A percentile compares a stretch with the other conserved stretches of the same genome.
Conservation (phyloP, 2,888 invertebrate genomes). For the Drosophila hamatofila region DNA sequence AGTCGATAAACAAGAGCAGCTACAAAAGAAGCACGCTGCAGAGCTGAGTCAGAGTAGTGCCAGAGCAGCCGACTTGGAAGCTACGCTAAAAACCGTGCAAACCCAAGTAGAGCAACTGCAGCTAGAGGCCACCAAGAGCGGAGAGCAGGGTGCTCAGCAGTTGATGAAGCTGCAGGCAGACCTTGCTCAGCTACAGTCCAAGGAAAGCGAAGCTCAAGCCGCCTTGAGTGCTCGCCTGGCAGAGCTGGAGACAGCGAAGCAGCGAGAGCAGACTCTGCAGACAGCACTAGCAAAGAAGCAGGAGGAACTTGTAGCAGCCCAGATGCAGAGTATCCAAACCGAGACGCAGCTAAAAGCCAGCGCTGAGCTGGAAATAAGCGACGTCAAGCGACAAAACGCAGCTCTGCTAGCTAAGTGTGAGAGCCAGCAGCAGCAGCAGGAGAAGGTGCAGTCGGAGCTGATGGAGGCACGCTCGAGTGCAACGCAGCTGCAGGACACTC, state of each 20-base stretch:
- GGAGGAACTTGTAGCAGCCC: constrained; percentile 47
- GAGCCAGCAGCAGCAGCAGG: constrained; percentile 52
- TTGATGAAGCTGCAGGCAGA: constrained; percentile 50
- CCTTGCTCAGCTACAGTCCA: constrained; percentile 32
- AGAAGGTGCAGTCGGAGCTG: constrained; percentile 85
- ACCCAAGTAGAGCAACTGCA: constrained; percentile 52
- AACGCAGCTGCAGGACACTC: constrained; percentile 54
- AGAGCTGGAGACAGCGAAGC: constrained; percentile 38
- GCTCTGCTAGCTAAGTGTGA: constrained; percentile 63
- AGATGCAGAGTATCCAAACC: constrained; percentile 36
- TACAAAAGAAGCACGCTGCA: constrained; percentile 49
- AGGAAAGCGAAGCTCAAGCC: constrained; percentile 22
- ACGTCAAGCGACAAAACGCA: constrained; percentile 67
- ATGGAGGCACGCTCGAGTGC: constrained; percentile 60
- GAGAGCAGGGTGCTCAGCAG: constrained; percentile 42
- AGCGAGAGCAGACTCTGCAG: constrained; percentile 52
- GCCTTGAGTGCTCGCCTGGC: constrained; percentile 4
- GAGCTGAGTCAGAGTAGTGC: constrained; percentile 18
- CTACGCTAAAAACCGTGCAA: constrained; percentile 9
- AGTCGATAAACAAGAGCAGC: constrained; percentile 29
- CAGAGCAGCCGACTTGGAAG: constrained; percentile 15
- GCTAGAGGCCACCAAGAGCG: constrained; percentile 40
- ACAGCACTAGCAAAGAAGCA: constrained; percentile 53
- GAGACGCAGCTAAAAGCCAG: constrained; percentile 59
- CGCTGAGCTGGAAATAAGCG: constrained; percentile 77